phyloP scores from a whole-genome alignment of 2,797 vertebrate species.

The Podarcis lilfordi region DNA sequence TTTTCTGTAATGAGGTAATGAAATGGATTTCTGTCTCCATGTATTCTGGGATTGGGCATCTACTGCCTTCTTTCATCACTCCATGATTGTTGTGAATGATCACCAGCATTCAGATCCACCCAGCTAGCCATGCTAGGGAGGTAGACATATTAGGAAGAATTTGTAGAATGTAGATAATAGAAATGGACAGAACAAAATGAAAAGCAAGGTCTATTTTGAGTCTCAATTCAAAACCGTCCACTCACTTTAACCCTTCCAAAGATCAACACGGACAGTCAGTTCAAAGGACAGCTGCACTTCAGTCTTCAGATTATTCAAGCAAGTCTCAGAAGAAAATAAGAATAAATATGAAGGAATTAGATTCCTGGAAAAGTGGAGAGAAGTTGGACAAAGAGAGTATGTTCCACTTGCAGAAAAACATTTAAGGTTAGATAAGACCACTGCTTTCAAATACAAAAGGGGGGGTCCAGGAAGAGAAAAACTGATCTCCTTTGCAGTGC shows the following conservation, averaged over 20 bases:
- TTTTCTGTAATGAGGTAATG: constrained; percentile 9
- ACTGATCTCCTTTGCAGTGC: not conserved
- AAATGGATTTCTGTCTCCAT: constrained; percentile 27
- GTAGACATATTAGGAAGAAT: not conserved
- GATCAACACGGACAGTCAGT: not conserved
- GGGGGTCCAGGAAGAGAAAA: too few species aligned
- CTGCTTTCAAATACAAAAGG: not conserved
- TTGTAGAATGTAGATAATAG: not conserved
- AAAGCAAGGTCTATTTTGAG: not conserved
- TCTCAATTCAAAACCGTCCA: not conserved
- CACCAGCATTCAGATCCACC: constrained; percentile 22
- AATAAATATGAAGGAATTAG: not conserved
- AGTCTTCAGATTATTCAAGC: not conserved
- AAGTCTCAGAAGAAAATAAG: not conserved
- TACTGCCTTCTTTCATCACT: not conserved
- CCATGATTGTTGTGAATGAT: constrained; percentile 31
- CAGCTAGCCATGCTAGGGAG: not conserved
- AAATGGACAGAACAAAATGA: not conserved
- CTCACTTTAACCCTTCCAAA: not conserved
- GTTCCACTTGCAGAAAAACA: not conserved
- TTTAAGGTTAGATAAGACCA: not conserved
- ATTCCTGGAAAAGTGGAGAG: not conserved
- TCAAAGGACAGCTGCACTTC: not conserved
- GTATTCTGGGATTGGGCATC: not conserved
- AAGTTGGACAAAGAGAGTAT: too few species aligned